Conservation (phyloP, 2,888 invertebrate genomes). For the Parasteatoda lunata region DNA sequence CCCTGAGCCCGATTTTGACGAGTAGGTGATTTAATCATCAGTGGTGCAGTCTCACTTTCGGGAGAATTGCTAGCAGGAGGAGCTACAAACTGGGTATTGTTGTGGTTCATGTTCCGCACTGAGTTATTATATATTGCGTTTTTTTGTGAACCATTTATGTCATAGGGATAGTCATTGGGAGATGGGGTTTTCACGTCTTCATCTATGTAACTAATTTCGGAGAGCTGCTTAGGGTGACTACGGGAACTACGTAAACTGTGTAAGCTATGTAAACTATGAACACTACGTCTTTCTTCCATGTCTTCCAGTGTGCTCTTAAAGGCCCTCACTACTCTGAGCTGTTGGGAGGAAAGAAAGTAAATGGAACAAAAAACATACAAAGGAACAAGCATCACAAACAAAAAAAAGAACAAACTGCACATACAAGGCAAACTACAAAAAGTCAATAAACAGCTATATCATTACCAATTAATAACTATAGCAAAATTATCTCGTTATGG, state of each 20-base stretch:
- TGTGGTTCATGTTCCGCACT: slow-evolving; percentile 60
- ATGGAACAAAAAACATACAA: slow-evolving; percentile 71
- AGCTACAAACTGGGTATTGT: slow-evolving; percentile 48
- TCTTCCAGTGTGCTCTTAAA: slow-evolving; percentile 99
- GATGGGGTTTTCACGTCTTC: slow-evolving; percentile 78
- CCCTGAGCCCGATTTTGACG: slow-evolving; percentile 45
- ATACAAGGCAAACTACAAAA: slow-evolving; percentile 39
- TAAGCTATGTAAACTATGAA: slow-evolving; percentile 93
- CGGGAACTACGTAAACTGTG: slow-evolving; percentile 88
- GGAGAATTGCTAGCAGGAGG: slow-evolving; percentile 28
- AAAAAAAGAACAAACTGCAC: slow-evolving; percentile 40
- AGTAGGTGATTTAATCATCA: slow-evolving; percentile 52
- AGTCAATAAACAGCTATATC: not conserved
- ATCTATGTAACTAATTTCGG: slow-evolving; percentile 89
- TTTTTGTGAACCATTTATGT: slow-evolving; percentile 68
- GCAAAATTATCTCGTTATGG: slow-evolving; percentile 18
- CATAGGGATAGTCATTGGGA: slow-evolving; percentile 72
- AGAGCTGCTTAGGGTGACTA: slow-evolving; percentile 84
- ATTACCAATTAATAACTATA: slow-evolving; percentile 19
- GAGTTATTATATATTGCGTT: slow-evolving; percentile 69
- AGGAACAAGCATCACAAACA: slow-evolving; percentile 71
- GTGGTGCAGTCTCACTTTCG: slow-evolving; percentile 59
- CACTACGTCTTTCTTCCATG: slow-evolving; percentile 98
- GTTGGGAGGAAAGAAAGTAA: slow-evolving; percentile 76
- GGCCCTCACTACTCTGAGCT: slow-evolving; percentile 99